Evolutionary conservation across 2,797 vertebrate genomes (phyloP), one percentile per base, ranked within the genome.

Genomic region (Phalanger gymnotis): DNA sequence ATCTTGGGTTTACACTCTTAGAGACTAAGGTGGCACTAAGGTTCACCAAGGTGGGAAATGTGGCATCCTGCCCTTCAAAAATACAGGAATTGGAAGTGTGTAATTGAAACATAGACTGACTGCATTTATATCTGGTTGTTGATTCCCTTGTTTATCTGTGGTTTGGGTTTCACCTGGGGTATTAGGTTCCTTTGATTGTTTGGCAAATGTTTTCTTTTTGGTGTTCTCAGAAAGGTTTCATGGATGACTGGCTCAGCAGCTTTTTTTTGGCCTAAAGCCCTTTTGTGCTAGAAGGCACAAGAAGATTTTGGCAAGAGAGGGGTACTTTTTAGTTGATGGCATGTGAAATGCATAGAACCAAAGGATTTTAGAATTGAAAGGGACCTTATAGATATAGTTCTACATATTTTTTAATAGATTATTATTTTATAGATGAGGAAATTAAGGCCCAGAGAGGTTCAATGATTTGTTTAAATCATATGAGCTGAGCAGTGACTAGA

Each of bases 121-220:
- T 14, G 90, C n/a, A 56, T 81, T 93, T 5, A 14, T 66, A 40
- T 53, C 22, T 40, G 55, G 13, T 4, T 54, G 54, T 40, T 91
- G 90, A 31, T 56, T 92, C 22, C 40, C 40, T 22, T 51, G 73
- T 87, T 87, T 89, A 47, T 89, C 81, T 47, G 47, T n/a, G 19
- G 40, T 89, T 89, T 51, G n/a, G n/a, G 47, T 89, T 89, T 47
- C 14, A 89, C 81, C 81, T 51, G n/a, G 10, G n/a, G 47, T 40
- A 89, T 81, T 27, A 87, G n/a, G 27, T 87, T 57, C 56, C 90
- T 95, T 95, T 93, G 73, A 31, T 92, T 40, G 52, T 5, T 81
- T 53, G 81, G 30, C 54, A 30, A 6, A 0, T 61, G 25, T 93
- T 66, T n/a, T 22, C 40, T 30, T 28, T 4, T n/a, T 54, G 51